These are phyloP conservation scores for Notolepis coatsorum DNA, from an alignment of 2,797 vertebrate species.

Conservation along the genomic window DNA sequence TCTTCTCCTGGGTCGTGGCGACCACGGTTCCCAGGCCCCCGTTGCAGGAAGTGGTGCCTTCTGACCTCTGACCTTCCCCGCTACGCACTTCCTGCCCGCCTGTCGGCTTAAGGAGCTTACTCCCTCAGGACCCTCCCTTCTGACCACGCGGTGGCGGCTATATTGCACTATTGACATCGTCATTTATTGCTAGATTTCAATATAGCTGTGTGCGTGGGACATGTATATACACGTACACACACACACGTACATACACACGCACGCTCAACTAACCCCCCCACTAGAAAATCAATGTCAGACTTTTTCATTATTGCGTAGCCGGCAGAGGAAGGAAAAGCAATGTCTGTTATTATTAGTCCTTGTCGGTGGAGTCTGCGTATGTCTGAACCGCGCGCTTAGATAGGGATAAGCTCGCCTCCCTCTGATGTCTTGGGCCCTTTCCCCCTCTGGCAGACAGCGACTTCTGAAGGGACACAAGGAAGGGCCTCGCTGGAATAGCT, in stretches of 20 bases:
- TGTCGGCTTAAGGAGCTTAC: constrained; percentile 57
- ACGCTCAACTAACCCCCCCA: too few relatives aligned
- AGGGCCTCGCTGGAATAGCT: constrained; percentile 60
- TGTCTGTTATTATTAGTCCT: constrained; percentile 42
- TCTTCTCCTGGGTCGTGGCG: constrained; percentile 44
- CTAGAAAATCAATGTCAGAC: constrained; percentile 14
- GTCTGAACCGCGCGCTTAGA: constrained; percentile 46
- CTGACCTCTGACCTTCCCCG: constrained; percentile 77
- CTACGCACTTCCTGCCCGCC: constrained; percentile 75
- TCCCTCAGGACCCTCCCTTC: background rate
- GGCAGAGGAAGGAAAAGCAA: constrained; percentile 14
- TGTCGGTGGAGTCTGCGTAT: constrained; percentile 30
- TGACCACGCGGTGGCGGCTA: background rate
- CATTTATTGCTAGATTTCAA: background rate
- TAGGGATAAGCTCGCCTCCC: constrained; percentile 45
- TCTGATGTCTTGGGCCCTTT: constrained; percentile 57
- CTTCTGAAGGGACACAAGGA: constrained; percentile 51
- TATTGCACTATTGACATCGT: background rate
- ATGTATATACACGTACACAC: background rate
- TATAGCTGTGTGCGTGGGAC: background rate
- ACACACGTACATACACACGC: background rate
- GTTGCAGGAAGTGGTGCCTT: constrained; percentile 81
- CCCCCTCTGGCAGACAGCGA: constrained; percentile 40
- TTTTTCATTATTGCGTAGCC: constrained; percentile 22
- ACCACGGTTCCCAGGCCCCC: constrained; percentile 79